These are phyloP conservation scores for Corythucha ciliata DNA, from an alignment of 2,888 invertebrate species.

Conservation along the genomic window DNA sequence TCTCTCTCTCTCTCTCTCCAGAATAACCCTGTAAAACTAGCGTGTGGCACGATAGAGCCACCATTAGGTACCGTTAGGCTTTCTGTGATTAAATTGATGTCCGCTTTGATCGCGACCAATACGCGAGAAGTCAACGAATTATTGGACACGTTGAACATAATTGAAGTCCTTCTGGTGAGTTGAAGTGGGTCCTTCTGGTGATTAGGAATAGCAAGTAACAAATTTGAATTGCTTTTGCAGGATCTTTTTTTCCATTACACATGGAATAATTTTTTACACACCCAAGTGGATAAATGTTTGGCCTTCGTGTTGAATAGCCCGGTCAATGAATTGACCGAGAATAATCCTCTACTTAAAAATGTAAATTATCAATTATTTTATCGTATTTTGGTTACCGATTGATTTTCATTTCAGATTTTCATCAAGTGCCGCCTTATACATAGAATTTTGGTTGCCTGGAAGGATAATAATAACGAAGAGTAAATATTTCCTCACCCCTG, in stretches of 20 bases:
- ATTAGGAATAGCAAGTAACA: not conserved
- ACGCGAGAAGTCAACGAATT: conserved; percentile 61
- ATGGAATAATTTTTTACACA: conserved; percentile 94
- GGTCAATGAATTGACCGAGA: conserved; percentile 38
- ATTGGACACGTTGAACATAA: conserved; percentile 48
- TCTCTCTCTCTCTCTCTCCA: conserved; percentile 36
- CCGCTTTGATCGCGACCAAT: conserved; percentile 63
- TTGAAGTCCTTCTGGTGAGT: conserved; percentile 48
- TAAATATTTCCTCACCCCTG: conserved; percentile 47
- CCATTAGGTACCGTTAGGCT: conserved; percentile 72
- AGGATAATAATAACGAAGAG: conserved; percentile 67
- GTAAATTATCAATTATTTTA: conserved; percentile 37
- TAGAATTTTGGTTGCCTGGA: conserved; percentile 71
- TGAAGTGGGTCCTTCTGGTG: not conserved
- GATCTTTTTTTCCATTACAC: conserved; percentile 81
- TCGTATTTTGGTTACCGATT: conserved; percentile 24
- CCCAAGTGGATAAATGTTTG: conserved; percentile 73
- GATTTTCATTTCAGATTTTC: conserved; percentile 52
- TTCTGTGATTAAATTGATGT: conserved; percentile 68
- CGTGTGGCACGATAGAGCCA: conserved; percentile 56
- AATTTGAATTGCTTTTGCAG: conserved; percentile 48
- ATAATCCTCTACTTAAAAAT: conserved; percentile 38
- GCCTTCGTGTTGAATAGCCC: conserved; percentile 53
- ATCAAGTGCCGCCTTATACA: conserved; percentile 68
- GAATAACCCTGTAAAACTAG: conserved; percentile 52